phyloP scores from a whole-genome alignment of 2,113 vertebrate genomes.

The Xenopus borealis region DNA sequence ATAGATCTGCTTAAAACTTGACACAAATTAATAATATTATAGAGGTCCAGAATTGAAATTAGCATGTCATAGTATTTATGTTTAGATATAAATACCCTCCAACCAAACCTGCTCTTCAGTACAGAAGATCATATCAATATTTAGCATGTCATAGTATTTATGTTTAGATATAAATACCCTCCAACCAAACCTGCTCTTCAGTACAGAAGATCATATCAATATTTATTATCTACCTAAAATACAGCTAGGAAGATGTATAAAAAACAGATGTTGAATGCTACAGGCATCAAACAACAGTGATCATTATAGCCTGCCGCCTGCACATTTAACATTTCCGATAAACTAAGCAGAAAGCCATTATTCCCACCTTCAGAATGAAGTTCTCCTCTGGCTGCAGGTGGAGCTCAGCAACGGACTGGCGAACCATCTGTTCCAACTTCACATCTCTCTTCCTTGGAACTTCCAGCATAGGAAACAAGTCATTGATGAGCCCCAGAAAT shows the following conservation, averaged over 20 bases:
- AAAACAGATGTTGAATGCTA: constrained; percentile 66
- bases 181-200: no score
- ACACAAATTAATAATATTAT: no score
- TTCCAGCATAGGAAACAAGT: constrained; percentile 73
- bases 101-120: no score
- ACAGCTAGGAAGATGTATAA: constrained; percentile 2
- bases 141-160: no score
- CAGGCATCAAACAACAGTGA: constrained; percentile 59
- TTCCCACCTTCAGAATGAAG: constrained; percentile 83
- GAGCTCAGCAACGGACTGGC: constrained; percentile 69
- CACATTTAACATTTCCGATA: constrained; percentile 73
- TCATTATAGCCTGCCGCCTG: constrained; percentile 65
- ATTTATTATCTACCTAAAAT: no score
- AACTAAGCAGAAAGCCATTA: constrained; percentile 78
- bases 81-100: no score
- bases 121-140: no score
- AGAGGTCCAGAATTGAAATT: no score
- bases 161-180: no score
- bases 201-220: no score
- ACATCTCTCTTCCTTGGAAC: constrained; percentile 68
- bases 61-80: no score
- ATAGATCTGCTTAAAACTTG: no score
- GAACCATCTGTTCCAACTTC: constrained; percentile 75
- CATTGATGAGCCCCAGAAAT: constrained; percentile 74
- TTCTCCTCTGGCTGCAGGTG: constrained; percentile 79